phyloP scores from a whole-genome alignment of 2,797 vertebrate species.

The Carapus acus region DNA sequence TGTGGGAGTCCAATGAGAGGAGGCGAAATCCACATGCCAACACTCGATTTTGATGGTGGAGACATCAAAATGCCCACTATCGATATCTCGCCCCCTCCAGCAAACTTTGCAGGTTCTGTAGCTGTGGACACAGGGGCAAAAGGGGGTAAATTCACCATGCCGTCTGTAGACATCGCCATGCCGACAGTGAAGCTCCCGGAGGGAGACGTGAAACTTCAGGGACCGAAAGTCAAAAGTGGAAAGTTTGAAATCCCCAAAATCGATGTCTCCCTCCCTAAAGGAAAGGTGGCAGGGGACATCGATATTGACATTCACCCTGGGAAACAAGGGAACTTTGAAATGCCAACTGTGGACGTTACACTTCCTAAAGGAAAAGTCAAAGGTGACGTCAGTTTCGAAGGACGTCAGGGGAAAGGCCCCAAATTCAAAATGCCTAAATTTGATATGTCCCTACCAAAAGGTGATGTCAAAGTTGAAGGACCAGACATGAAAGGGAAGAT shows the following conservation, averaged over 20 bases:
- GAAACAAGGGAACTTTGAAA: constrained; percentile 38
- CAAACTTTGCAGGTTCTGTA: constrained; percentile 25
- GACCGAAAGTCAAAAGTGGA: constrained; percentile 44
- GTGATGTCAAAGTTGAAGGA: no score
- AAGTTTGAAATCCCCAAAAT: constrained; percentile 55
- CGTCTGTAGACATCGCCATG: constrained; percentile 45
- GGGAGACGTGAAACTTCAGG: constrained; percentile 42
- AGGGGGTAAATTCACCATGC: constrained; percentile 63
- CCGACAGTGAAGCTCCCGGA: constrained; percentile 50
- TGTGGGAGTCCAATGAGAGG: constrained; percentile 32
- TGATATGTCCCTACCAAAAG: no score
- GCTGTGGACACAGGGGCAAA: constrained; percentile 50
- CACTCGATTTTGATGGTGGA: no score
- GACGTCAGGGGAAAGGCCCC: no score
- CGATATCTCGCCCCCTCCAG: constrained; percentile 49
- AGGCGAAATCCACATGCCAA: constrained; percentile 25
- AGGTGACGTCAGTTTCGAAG: no score
- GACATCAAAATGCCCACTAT: no score
- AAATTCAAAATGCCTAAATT: no score
- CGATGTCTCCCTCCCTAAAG: constrained; percentile 53
- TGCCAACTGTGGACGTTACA: constrained; percentile 35
- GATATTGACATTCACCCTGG: constrained; percentile 42
- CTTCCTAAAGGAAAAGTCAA: constrained; percentile 42
- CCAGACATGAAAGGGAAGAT: no score
- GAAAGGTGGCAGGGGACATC: constrained; percentile 46